Evolutionary conservation across 2,797 vertebrate species (phyloP).

Genomic region (Etheostoma perlongum): DNA sequence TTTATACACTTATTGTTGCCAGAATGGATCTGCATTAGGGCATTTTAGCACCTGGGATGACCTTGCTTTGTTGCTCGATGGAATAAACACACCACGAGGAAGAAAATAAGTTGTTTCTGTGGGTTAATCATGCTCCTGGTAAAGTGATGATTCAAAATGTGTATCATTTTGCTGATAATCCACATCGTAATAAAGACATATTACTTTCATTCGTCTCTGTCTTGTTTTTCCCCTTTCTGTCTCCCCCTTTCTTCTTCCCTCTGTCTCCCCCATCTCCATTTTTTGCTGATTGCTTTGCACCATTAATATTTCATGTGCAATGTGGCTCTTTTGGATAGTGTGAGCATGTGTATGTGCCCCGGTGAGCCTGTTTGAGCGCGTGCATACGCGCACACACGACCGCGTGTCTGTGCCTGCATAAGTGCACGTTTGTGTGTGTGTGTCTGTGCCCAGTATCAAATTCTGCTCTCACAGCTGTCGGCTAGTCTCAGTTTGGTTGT

Average conservation of each 20-base stretch:
- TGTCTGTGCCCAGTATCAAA: slow-evolving; percentile 80
- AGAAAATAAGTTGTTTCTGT: slow-evolving; percentile 30
- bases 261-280: slow-evolving; percentile 77
- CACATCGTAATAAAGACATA: slow-evolving; percentile 60
- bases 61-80: slow-evolving; percentile 61
- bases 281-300: slow-evolving; percentile 84
- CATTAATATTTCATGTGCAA: slow-evolving; percentile 87
- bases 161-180: slow-evolving; percentile 58
- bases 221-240: slow-evolving; percentile 33
- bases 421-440: slow-evolving; percentile 60
- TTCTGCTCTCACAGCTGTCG: slow-evolving; percentile 85
- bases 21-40: slow-evolving; percentile 40
- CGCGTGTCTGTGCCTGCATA: slow-evolving; percentile 39
- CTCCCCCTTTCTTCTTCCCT: slow-evolving; percentile 39
- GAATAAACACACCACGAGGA: slow-evolving; percentile 37
- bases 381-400: not conserved
- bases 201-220: slow-evolving; percentile 58
- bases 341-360: slow-evolving; percentile 71
- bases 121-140: slow-evolving; percentile 33
- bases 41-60: slow-evolving; percentile 52
- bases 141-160: slow-evolving; percentile 64
- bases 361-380: slow-evolving; percentile 15
- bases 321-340: slow-evolving; percentile 82
- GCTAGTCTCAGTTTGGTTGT: slow-evolving; percentile 73
- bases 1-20: slow-evolving; percentile 37